These are phyloP conservation scores for Hirtodrosophila confusa DNA, from an alignment of 2,888 invertebrate species.

Conservation along the genomic window DNA sequence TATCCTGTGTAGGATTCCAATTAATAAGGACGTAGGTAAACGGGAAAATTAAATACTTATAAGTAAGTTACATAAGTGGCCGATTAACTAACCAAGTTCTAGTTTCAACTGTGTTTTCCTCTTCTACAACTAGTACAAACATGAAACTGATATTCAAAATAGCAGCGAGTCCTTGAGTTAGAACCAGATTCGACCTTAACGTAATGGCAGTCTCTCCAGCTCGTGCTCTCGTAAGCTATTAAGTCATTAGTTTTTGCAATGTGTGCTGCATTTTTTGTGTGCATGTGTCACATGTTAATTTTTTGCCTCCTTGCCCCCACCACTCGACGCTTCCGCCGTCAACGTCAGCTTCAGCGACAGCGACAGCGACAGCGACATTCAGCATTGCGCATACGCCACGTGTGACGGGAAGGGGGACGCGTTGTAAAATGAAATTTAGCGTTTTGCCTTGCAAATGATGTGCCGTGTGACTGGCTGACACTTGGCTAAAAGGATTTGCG, in stretches of 20 bases:
- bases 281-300: conserved; percentile 65
- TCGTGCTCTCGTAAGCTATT: conserved; percentile 65
- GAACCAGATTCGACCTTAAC: no score
- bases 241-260: conserved; percentile 79
- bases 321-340: conserved; percentile 25
- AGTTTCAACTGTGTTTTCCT: no score
- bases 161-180: no score
- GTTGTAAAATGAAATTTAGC: conserved; percentile 75
- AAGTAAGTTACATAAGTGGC: no score
- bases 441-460: conserved; percentile 79
- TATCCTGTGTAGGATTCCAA: no score
- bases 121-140: no score
- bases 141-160: no score
- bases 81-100: no score
- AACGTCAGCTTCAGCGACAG: conserved; percentile 32
- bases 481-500: conserved; percentile 73
- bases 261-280: conserved; percentile 50
- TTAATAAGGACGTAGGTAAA: no score
- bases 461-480: conserved; percentile 60
- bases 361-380: conserved; percentile 36
- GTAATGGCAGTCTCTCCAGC: conserved; percentile 11
- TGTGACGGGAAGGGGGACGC: conserved; percentile 20
- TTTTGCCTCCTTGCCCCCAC: conserved; percentile 11
- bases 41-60: no score
- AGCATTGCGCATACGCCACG: conserved; percentile 50